Percentiles rank a stretch among this genome's conserved stretches.
Conservation (phyloP, 2,113 vertebrate species). For the Elgaria multicarinata region DNA sequence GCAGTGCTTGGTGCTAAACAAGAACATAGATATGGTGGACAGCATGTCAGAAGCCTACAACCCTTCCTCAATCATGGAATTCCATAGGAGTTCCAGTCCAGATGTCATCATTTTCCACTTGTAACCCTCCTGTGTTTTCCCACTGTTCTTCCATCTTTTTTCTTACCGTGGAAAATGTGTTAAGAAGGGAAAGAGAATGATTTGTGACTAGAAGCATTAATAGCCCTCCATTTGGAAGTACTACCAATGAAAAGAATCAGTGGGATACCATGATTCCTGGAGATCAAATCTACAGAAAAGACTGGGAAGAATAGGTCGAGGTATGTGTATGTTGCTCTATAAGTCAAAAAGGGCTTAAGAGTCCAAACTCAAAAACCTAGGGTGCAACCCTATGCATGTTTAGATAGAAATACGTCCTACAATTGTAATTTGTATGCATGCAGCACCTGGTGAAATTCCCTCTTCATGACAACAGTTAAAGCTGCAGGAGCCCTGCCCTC, state of each 20-base stretch:
- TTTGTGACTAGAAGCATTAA: not conserved
- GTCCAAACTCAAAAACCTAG: not conserved
- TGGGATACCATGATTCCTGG: not conserved
- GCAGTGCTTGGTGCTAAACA: not conserved
- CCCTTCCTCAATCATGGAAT: no score
- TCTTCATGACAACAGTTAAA: no score
- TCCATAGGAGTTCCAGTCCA: no score
- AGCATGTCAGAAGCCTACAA: not conserved
- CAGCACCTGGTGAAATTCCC: no score
- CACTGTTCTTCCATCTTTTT: no score
- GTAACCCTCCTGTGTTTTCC: no score
- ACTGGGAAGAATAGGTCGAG: not conserved
- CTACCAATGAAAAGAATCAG: not conserved
- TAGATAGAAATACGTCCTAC: no score
- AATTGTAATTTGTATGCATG: no score
- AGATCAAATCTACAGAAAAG: not conserved
- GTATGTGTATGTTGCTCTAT: not conserved
- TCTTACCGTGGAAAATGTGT: no score
- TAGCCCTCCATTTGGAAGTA: not conserved
- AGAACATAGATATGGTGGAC: not conserved
- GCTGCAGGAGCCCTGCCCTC: no score
- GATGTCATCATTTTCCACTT: no score
- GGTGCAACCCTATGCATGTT: not conserved
- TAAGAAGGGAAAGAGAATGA: not conserved
- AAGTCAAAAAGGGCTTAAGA: not conserved